These are phyloP conservation scores for Nasonovia ribisnigri DNA, from an alignment of 2,888 invertebrate genomes.

Conservation along the genomic window DNA sequence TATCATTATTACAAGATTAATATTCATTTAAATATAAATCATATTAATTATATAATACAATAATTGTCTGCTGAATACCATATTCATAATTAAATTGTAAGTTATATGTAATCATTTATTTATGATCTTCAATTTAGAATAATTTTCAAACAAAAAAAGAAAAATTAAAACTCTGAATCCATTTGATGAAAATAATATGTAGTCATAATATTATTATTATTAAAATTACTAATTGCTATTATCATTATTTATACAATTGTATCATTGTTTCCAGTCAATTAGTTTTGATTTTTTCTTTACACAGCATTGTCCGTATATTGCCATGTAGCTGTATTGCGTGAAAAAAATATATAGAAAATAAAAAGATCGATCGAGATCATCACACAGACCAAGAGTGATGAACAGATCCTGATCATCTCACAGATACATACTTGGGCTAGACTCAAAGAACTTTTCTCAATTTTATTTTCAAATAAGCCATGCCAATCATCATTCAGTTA, in stretches of 20 bases:
- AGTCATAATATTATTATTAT: neutral
- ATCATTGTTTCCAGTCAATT: neutral
- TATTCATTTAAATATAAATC: neutral
- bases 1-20: neutral
- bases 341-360: neutral
- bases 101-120: neutral
- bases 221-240: neutral
- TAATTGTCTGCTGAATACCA: neutral
- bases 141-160: neutral
- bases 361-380: neutral
- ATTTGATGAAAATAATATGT: neutral
- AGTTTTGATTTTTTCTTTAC: neutral
- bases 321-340: neutral
- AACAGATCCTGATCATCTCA: neutral
- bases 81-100: neutral
- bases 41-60: neutral
- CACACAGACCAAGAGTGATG: neutral
- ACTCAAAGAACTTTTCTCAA: neutral
- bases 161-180: neutral
- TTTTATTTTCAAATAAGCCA: neutral
- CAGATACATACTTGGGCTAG: neutral
- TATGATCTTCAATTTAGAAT: neutral
- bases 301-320: neutral
- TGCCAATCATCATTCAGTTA: neutral
- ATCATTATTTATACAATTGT: neutral